phyloP scores from a whole-genome alignment of 2,888 invertebrate species.

The Hirtodrosophila duncani region DNA sequence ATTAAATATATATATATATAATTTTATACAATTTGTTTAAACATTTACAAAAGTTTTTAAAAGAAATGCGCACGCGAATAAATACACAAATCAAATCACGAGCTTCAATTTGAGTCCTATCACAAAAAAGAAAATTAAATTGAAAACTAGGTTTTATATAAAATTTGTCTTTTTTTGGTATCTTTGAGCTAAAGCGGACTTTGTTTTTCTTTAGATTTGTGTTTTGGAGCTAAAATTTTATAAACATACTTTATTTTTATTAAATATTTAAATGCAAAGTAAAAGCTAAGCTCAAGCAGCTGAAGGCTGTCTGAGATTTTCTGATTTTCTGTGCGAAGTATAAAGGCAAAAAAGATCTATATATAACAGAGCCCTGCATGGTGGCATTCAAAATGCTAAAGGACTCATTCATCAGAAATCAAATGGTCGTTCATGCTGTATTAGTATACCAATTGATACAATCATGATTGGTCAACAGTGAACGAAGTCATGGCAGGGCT shows the following conservation, averaged over 20 bases:
- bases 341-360: no score
- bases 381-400: no score
- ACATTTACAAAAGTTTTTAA: slow-evolving; percentile 56
- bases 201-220: slow-evolving; percentile 28
- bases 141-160: neutral
- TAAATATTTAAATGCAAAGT: slow-evolving; percentile 40
- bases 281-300: slow-evolving; percentile 35
- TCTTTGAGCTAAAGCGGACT: no score
- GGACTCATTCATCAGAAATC: no score
- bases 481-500: no score
- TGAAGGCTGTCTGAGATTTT: no score
- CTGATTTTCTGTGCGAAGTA: no score
- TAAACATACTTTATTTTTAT: slow-evolving; percentile 20
- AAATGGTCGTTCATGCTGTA: no score
- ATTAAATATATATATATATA: slow-evolving; percentile 5
- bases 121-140: slow-evolving; percentile 43
- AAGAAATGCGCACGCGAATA: slow-evolving; percentile 25
- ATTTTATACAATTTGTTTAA: slow-evolving; percentile 61
- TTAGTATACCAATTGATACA: no score
- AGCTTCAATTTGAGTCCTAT: slow-evolving; percentile 49
- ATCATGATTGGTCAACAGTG: no score
- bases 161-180: neutral
- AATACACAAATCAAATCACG: slow-evolving; percentile 45
- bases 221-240: slow-evolving; percentile 53
- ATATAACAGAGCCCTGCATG: no score